Evolutionary conservation across 1,140 invertebrate genomes (phyloP).

Genomic region (Cydia pomonella): DNA sequence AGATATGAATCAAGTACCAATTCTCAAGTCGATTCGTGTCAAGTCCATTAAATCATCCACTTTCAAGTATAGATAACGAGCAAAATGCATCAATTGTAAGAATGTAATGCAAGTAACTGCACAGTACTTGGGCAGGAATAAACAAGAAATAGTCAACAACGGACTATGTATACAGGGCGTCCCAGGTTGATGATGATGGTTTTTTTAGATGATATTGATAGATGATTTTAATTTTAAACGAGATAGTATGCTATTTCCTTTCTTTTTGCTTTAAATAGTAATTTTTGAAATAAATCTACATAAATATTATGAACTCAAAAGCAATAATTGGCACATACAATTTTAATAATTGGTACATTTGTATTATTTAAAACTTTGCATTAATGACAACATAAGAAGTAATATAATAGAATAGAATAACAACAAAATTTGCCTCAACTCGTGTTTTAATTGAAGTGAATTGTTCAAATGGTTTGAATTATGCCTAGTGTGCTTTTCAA

Average conservation of each 20-base stretch:
- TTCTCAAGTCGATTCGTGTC: not conserved
- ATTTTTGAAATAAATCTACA: too few species aligned
- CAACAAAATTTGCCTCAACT: not conserved
- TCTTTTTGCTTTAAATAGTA: too few species aligned
- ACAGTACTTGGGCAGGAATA: not conserved
- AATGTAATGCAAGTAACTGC: not conserved
- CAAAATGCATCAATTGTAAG: not conserved
- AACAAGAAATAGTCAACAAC: not conserved
- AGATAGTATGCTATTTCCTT: too few species aligned
- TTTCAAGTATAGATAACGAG: conserved; percentile 1
- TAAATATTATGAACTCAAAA: too few species aligned
- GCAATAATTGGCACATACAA: too few species aligned
- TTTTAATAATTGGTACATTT: too few species aligned
- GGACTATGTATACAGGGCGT: not conserved
- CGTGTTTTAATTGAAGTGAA: conserved; percentile 7
- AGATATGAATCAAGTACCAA: not conserved
- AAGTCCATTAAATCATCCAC: not conserved
- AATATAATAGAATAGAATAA: not conserved
- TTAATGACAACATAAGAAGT: not conserved
- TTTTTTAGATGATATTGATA: too few species aligned
- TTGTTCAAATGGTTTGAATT: conserved; percentile 21
- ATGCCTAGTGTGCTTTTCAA: not conserved
- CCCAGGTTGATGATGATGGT: too few species aligned
- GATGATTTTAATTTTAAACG: too few species aligned
- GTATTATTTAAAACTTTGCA: too few species aligned